phyloP scores from a whole-genome alignment of 2,113 vertebrate species.

The Salvelinus alpinus region DNA sequence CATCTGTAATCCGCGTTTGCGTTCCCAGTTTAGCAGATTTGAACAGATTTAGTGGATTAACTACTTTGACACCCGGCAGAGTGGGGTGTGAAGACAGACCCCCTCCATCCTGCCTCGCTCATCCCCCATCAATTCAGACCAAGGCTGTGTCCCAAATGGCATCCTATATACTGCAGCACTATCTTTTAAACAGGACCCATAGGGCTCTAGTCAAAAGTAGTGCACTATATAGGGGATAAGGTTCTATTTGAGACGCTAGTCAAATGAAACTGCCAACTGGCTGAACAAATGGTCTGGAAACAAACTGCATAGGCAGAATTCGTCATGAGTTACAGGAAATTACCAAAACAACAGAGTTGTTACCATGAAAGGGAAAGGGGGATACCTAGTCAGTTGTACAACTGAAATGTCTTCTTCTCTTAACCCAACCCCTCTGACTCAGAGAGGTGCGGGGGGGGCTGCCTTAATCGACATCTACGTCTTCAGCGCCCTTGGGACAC shows the following conservation, averaged over 20 bases:
- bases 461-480: too few relatives aligned
- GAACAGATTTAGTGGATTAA: constrained; percentile 27
- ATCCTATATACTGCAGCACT: too few relatives aligned
- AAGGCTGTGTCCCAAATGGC: too few relatives aligned
- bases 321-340: background rate
- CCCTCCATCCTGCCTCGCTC: background rate
- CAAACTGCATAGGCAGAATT: background rate
- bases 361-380: background rate
- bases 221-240: too few relatives aligned
- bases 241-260: too few relatives aligned
- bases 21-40: constrained; percentile 33
- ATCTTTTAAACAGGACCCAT: too few relatives aligned
- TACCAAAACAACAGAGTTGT: background rate
- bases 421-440: too few relatives aligned
- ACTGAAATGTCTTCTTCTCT: too few relatives aligned
- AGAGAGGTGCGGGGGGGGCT: too few relatives aligned
- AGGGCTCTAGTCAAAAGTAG: too few relatives aligned
- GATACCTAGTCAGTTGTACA: too few relatives aligned
- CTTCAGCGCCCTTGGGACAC: too few relatives aligned
- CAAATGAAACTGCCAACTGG: constrained; percentile 6
- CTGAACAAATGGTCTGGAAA: constrained; percentile 7
- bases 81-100: background rate
- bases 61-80: background rate
- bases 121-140: background rate
- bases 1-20: constrained; percentile 13